Evolutionary conservation across 2,888 invertebrate genomes (phyloP).

Genomic region (Panopea generosa): DNA sequence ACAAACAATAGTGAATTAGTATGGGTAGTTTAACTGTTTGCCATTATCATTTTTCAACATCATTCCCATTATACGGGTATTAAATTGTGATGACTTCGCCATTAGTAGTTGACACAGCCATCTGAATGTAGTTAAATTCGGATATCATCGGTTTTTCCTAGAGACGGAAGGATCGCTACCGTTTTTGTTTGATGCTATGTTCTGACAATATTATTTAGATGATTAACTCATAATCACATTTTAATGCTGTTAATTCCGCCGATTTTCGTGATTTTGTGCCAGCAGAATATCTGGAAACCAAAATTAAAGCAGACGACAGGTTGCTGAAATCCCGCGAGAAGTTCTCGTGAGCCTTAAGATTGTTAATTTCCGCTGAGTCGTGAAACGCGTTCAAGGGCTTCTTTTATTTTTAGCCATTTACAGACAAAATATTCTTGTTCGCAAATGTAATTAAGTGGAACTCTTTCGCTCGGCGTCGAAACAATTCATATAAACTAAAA

Average conservation of each 20-base stretch:
- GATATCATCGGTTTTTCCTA: neutral
- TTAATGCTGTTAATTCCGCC: conserved; percentile 52
- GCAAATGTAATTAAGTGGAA: conserved; percentile 46
- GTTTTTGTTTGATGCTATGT: conserved; percentile 1
- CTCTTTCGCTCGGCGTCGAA: conserved; percentile 32
- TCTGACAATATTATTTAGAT: conserved; percentile 20
- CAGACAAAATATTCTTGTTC: conserved; percentile 38
- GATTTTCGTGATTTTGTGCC: conserved; percentile 35
- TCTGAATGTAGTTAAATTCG: conserved; percentile 19
- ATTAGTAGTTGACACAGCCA: conserved; percentile 26
- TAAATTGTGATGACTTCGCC: conserved; percentile 32
- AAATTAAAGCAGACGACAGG: conserved; percentile 25
- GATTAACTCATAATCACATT: conserved; percentile 57
- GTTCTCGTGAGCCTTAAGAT: conserved; percentile 18
- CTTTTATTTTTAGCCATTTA: conserved; percentile 37
- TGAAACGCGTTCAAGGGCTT: conserved; percentile 33
- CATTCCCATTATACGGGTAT: conserved; percentile 26
- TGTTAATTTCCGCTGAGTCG: conserved; percentile 35
- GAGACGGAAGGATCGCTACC: neutral
- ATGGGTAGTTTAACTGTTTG: conserved; percentile 14
- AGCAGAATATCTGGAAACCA: conserved; percentile 12
- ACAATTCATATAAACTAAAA: conserved; percentile 22
- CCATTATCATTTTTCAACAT: conserved; percentile 19
- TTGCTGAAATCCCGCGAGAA: conserved; percentile 45
- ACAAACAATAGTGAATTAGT: conserved; percentile 30